phyloP scores from a whole-genome alignment of 2,888 invertebrate species.

The Atrina japonica region DNA sequence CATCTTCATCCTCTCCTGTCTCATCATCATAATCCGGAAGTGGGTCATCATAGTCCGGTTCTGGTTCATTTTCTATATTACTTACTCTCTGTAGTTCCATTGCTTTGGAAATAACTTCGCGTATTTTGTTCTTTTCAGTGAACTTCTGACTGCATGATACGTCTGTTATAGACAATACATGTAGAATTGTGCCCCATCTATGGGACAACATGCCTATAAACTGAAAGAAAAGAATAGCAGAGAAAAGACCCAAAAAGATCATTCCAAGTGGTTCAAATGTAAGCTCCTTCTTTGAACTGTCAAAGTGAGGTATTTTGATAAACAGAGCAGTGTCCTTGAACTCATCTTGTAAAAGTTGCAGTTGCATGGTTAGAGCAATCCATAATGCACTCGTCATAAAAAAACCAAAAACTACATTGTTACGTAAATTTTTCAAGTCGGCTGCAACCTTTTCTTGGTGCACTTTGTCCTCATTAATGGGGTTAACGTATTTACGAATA shows the following conservation, averaged over 20 bases:
- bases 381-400: constrained; percentile 99
- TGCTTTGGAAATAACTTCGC: constrained; percentile 63
- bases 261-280: constrained; percentile 85
- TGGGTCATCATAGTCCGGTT: constrained; percentile 68
- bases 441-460: constrained; percentile 65
- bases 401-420: constrained; percentile 72
- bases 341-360: constrained; percentile 86
- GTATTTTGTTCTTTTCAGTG: constrained; percentile 64
- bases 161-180: constrained; percentile 97
- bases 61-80: constrained; percentile 69
- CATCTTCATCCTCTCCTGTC: constrained; percentile 53
- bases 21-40: constrained; percentile 60
- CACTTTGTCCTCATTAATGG: constrained; percentile 94
- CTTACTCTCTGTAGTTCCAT: constrained; percentile 67
- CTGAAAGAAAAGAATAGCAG: constrained; percentile 96
- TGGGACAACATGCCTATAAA: constrained; percentile 99
- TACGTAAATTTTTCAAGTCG: constrained; percentile 66
- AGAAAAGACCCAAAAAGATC: constrained; percentile 98
- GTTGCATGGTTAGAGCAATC: constrained; percentile 98
- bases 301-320: constrained; percentile 63
- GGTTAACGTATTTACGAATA: constrained; percentile 95
- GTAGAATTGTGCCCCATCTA: constrained; percentile 97
- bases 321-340: constrained; percentile 85
- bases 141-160: constrained; percentile 81
- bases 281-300: constrained; percentile 48